These are phyloP conservation scores for Podiceps cristatus DNA, from an alignment of 2,113 vertebrate species.

Conservation along the genomic window DNA sequence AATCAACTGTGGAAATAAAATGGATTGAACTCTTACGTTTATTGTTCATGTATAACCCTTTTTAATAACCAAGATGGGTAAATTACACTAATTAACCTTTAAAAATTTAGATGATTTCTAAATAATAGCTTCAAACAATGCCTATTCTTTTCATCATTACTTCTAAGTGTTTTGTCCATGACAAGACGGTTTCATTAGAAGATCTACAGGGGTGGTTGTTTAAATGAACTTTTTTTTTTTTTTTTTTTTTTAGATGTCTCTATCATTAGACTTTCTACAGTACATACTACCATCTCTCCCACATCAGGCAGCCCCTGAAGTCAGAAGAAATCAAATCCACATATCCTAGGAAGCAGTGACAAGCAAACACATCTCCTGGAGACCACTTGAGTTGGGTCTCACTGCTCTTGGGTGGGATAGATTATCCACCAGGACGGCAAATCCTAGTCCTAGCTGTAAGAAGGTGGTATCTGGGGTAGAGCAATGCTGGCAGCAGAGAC, in stretches of 20 bases:
- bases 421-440: neutral
- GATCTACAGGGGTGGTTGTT: constrained; percentile 34
- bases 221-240: constrained; percentile 38
- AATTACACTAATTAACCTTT: constrained; percentile 97
- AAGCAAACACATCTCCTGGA: neutral
- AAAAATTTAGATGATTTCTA: constrained; percentile 86
- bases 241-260: neutral
- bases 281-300: neutral
- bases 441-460: neutral
- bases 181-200: constrained; percentile 62
- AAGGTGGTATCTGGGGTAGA: neutral
- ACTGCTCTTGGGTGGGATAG: neutral
- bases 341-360: neutral
- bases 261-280: neutral
- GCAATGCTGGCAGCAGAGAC: neutral
- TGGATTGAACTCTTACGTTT: constrained; percentile 80
- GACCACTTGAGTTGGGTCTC: neutral
- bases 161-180: constrained; percentile 69
- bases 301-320: neutral
- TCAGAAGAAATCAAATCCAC: neutral
- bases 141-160: constrained; percentile 64
- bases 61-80: constrained; percentile 86
- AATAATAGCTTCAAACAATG: constrained; percentile 92
- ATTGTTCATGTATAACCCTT: constrained; percentile 87
- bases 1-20: constrained; percentile 81